Evolutionary conservation across 2,888 invertebrate genomes (phyloP), one percentile per base, ranked within the genome.

Genomic region (Stenodema calcarata): DNA sequence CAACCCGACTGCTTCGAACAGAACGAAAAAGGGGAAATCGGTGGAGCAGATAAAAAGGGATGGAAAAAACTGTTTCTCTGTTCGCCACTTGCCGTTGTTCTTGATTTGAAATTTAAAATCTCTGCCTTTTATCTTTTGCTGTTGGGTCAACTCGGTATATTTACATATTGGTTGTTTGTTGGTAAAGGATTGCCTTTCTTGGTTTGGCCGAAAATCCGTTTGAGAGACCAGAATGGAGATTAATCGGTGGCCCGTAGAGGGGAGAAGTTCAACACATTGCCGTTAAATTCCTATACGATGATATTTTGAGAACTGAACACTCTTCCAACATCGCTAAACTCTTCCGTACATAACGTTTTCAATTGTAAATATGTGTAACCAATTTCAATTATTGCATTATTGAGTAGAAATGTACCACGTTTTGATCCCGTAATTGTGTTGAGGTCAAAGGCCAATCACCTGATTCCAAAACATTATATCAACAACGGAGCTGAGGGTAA

Each of bases 81-180:
- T 30, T 18, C 18, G 42, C 42, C 47, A 78, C 42, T 47, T 44
- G 42, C 44, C 47, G 78, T 44, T 78, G 78, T 78, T 78, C 78
- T 78, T 78, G 78, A 78, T 78, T 78, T 78, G 78, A 78, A 78
- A 78, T 78, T 78, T 78, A 78, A 78, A 78, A 78, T 78, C 78
- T 47, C 16, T 3, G 42, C 78, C 78, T 78, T 78, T 78, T 78
- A 78, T 78, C 78, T 78, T 78, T 41, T 41, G 44, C 42, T 30
- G 27, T 44, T 78, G 42, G 44, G 30, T 78, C 78, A 28, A 42
- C 44, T 44, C 28, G 41, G 50, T n/a, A 23, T 27, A 78, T 78
- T 78, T 78, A 78, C 78, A 78, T 78, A 44, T 75, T 16, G 75
- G 75, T 75, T 28, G 75, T 75, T 42, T 16, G 75, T 42, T 27